Conservation (phyloP, 2,888 invertebrate species). For the Litoditis marina region DNA sequence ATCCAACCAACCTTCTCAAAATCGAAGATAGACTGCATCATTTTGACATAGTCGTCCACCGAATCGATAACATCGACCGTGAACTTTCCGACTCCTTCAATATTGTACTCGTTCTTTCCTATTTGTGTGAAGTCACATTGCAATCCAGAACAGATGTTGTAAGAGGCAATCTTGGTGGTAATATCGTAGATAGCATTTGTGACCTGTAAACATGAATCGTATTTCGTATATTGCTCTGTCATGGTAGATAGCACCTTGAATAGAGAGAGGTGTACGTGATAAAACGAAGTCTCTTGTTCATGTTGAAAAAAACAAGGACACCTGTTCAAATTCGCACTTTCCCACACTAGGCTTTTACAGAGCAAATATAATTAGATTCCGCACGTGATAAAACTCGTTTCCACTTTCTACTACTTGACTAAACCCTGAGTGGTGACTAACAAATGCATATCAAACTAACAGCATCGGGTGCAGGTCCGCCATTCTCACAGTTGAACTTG, state of each 20-base stretch:
- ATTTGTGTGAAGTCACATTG: slow-evolving; percentile 75
- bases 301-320: slow-evolving; percentile 1
- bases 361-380: too few species aligned
- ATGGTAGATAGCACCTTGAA: too few species aligned
- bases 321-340: background rate
- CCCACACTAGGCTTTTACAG: too few species aligned
- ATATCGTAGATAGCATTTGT: slow-evolving; percentile 84
- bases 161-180: slow-evolving; percentile 76
- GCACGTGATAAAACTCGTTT: too few species aligned
- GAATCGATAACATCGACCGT: slow-evolving; percentile 85
- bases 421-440: too few species aligned
- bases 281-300: too few species aligned
- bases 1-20: slow-evolving; percentile 67
- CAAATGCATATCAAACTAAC: too few species aligned
- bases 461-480: slow-evolving; percentile 83
- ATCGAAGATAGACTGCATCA: slow-evolving; percentile 96
- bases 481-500: slow-evolving; percentile 95
- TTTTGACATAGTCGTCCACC: slow-evolving; percentile 79
- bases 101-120: slow-evolving; percentile 43
- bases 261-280: too few species aligned
- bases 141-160: slow-evolving; percentile 77
- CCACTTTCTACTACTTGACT: too few species aligned
- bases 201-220: slow-evolving; percentile 43
- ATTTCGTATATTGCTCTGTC: too few species aligned
- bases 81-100: slow-evolving; percentile 72